Evolutionary conservation across 2,797 vertebrate species (phyloP).

Genomic region (Sebastes taczanowskii): DNA sequence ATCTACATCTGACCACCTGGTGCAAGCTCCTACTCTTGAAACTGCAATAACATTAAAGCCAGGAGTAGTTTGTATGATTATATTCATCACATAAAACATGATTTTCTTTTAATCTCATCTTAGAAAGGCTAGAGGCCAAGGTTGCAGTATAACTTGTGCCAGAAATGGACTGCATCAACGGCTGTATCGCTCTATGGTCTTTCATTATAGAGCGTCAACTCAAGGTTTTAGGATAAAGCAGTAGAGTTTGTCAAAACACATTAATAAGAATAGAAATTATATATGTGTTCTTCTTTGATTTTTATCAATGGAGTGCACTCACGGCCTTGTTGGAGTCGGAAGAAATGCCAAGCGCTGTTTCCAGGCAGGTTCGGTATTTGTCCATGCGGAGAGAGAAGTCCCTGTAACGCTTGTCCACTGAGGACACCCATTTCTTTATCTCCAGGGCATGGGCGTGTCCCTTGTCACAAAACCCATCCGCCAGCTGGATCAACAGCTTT

Average conservation of each 20-base stretch:
- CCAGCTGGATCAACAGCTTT: conserved; percentile 99
- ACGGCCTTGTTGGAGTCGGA: conserved; percentile 98
- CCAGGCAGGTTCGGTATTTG: conserved; percentile 96
- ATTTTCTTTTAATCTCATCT: neutral
- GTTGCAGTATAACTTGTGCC: neutral
- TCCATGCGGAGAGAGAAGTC: conserved; percentile 99
- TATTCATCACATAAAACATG: neutral
- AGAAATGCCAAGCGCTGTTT: conserved; percentile 96
- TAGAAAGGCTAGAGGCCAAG: neutral
- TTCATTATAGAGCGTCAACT: neutral
- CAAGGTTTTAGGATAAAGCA: neutral
- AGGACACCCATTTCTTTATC: conserved; percentile 99
- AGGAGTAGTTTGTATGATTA: neutral
- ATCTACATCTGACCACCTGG: neutral
- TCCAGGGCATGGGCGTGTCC: conserved; percentile 97
- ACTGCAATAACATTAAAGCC: neutral
- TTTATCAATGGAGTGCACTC: conserved; percentile 45
- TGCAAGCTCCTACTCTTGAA: neutral
- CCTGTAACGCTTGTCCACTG: conserved; percentile 98
- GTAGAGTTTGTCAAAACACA: neutral
- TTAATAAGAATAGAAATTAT: neutral
- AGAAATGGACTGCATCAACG: neutral
- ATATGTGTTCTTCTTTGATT: neutral
- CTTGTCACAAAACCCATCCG: conserved; percentile 99
- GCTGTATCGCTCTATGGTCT: neutral